Base-by-base conservation (phyloP, 2,797 vertebrate species). In the Poeciliopsis turneri region DNA sequence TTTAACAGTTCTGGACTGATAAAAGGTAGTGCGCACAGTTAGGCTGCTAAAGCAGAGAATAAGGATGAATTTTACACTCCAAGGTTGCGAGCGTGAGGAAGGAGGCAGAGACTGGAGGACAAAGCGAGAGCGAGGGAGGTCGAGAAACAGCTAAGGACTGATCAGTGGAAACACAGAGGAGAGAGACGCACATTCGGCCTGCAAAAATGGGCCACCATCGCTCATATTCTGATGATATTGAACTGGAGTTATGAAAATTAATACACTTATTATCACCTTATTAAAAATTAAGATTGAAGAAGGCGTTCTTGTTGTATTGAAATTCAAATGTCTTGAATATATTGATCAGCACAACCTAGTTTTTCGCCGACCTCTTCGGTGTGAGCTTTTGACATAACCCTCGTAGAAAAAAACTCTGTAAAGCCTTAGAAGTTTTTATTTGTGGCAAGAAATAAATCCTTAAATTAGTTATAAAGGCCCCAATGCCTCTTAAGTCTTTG, bases 1-100 rank as follows among this genome's bases (percentile, higher is more conserved):
- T 97, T 97, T 97, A 98, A 98, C 97, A 95, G 94, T 94, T 94
- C 90, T 92, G 92, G 92, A 90, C 93, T 97, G 97, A 98, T 98
- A 97, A 98, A 98, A 97, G 97, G 96, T 96, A 91, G 89, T 89
- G 88, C 39, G 76, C 91, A 86, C 86, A 90, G 92, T 94, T 94
- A 93, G 94, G 86, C 83, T 83, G 87, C 90, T 87, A 88, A 92
- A 91, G 90, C 72, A 68, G 78, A 89, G 89, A 93, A 89, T 89
- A 84, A 88, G 88, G 88, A 90, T 83, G 90, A 90, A 91, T 91
- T 92, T 94, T 92, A 93, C 92, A 90, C 90, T 80, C 87, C 61
- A 78, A 78, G 79, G 87, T 87, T 93, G 90, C 87, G 89, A 89
- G 84, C 79, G 86, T 80, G 81, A 78, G 83, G 78, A 83, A 88